Conservation (phyloP, 2,797 vertebrate genomes). For the Podarcis lilfordi region DNA sequence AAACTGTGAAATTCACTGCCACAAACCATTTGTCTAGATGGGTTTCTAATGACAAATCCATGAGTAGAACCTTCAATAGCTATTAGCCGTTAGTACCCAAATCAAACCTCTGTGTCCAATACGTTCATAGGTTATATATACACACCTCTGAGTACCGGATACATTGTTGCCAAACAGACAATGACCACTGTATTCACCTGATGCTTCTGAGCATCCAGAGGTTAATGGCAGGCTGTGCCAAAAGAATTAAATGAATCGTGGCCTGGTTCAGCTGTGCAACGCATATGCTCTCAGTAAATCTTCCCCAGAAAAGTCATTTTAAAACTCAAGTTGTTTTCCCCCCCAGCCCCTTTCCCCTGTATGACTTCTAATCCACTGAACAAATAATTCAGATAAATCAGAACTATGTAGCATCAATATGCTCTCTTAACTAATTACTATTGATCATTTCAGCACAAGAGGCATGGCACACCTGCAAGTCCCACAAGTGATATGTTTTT, state of each 20-base stretch:
- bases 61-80: no score
- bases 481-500: neutral
- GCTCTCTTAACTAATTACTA: neutral
- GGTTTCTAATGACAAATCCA: neutral
- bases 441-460: neutral
- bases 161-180: no score
- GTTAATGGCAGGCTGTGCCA: no score
- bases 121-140: no score
- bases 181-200: no score
- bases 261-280: neutral
- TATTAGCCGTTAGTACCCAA: no score
- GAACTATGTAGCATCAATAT: neutral
- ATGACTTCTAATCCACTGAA: neutral
- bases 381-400: neutral
- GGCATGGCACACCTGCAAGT: neutral
- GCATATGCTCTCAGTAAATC: neutral
- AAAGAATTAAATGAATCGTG: neutral
- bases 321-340: neutral
- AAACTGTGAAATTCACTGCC: neutral
- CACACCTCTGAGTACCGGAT: no score
- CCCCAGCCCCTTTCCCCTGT: neutral
- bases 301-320: neutral
- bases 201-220: no score
- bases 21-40: neutral
- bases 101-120: no score